phyloP scores from a whole-genome alignment of 2,113 vertebrate genomes.

The Gulo gulo region DNA sequence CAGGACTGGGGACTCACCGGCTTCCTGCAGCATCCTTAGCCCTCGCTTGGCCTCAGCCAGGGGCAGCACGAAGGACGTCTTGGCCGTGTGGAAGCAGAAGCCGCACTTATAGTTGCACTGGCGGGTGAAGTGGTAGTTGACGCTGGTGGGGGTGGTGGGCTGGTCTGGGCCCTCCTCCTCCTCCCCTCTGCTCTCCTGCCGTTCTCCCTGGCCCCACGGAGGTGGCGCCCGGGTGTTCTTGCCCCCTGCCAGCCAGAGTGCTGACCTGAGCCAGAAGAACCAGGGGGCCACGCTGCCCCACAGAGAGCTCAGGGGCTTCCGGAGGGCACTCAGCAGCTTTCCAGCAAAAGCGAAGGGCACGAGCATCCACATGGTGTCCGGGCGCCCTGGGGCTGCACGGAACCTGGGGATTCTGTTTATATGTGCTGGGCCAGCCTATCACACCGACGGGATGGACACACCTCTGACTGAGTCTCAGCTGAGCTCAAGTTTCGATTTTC shows the following conservation, averaged over 20 bases:
- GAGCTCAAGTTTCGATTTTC: constrained; percentile 65
- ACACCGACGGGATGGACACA: background rate
- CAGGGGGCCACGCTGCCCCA: constrained; percentile 37
- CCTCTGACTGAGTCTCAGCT: background rate
- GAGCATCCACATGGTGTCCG: constrained; percentile 41
- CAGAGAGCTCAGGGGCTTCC: constrained; percentile 26
- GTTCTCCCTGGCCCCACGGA: accelerated
- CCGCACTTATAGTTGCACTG: constrained; percentile 96
- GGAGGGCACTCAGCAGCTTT: background rate
- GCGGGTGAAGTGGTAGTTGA: constrained; percentile 96
- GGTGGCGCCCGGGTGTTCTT: background rate
- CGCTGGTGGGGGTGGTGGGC: constrained; percentile 85
- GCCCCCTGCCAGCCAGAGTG: background rate
- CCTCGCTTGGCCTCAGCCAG: constrained; percentile 90
- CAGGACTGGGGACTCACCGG: constrained; percentile 80
- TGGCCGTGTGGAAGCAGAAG: constrained; percentile 98
- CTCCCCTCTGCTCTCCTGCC: accelerated
- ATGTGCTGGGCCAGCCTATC: background rate
- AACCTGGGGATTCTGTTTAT: background rate
- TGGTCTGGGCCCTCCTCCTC: accelerated
- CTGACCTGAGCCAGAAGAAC: background rate
- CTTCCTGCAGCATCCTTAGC: constrained; percentile 85
- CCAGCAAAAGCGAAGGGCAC: accelerated
- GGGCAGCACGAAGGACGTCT: constrained; percentile 94
- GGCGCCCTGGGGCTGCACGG: accelerated